Percentiles rank a stretch among this genome's conserved stretches.
These are phyloP conservation scores for Martes flavigula DNA, from an alignment of 2,797 vertebrate genomes.

Conservation along the genomic window DNA sequence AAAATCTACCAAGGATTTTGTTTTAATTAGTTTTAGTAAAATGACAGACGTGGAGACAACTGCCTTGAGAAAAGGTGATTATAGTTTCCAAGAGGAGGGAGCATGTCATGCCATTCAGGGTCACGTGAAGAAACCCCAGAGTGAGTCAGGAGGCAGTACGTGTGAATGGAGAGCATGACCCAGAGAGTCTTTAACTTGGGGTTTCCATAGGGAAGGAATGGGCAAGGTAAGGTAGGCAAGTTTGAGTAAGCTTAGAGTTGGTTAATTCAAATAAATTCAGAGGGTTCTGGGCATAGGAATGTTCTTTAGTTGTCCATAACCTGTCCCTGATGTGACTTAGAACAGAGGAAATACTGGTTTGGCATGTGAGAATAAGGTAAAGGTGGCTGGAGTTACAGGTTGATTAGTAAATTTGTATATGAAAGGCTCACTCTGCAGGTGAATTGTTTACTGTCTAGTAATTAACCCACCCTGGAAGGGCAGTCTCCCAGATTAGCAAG, in stretches of 20 bases:
- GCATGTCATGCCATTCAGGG: fast-evolving
- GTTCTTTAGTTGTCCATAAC: not conserved
- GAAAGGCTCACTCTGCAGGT: not conserved
- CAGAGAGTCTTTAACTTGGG: not conserved
- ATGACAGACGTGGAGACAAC: not conserved
- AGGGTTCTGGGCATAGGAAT: not conserved
- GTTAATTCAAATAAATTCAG: not conserved
- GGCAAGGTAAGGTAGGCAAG: not conserved
- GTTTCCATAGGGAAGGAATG: not conserved
- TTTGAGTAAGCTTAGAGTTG: not conserved
- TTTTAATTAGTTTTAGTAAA: not conserved
- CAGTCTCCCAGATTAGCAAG: not conserved
- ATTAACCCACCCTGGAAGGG: not conserved
- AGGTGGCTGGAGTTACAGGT: not conserved
- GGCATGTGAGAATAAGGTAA: not conserved
- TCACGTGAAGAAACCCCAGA: not conserved
- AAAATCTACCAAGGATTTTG: not conserved
- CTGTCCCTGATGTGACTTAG: not conserved
- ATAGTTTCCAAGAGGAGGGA: not conserved
- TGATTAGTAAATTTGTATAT: not conserved
- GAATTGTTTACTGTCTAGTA: not conserved
- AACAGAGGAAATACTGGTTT: not conserved
- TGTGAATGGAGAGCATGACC: no score
- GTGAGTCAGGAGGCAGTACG: not conserved
- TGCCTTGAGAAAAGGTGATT: not conserved